These are phyloP conservation scores for Upupa epops DNA, from an alignment of 2,113 vertebrate genomes.

Conservation along the genomic window DNA sequence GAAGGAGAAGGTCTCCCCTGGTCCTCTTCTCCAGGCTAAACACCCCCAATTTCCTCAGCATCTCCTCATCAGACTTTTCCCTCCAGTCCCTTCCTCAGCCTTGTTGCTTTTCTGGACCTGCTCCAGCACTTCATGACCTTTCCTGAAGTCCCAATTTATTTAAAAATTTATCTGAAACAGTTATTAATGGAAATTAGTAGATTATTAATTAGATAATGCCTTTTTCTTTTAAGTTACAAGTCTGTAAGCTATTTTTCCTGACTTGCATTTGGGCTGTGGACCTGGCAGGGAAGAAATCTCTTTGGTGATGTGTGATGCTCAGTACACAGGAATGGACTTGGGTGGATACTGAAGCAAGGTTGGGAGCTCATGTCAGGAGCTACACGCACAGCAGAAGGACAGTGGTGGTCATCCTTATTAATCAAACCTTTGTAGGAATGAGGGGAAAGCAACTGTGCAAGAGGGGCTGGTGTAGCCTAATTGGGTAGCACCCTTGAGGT, in stretches of 20 bases:
- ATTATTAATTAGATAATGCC: neutral
- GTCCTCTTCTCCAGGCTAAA: too few relatives aligned
- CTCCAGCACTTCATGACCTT: too few relatives aligned
- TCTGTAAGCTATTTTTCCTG: neutral
- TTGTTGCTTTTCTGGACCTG: too few relatives aligned
- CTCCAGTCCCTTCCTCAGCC: too few relatives aligned
- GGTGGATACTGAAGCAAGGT: neutral
- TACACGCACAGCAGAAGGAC: too few relatives aligned
- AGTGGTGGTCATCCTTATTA: too few relatives aligned
- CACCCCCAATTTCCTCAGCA: too few relatives aligned
- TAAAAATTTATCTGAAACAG: neutral
- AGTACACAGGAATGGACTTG: neutral
- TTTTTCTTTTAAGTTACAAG: neutral
- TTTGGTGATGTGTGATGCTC: too few relatives aligned
- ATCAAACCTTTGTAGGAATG: too few relatives aligned
- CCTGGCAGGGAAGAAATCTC: neutral
- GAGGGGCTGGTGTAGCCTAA: neutral
- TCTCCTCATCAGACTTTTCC: too few relatives aligned
- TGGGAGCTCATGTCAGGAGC: neutral
- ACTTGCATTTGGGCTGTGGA: neutral
- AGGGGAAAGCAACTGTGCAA: too few relatives aligned
- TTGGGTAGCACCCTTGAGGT: fast-evolving
- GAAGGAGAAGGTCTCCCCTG: too few relatives aligned
- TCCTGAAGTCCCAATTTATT: neutral
- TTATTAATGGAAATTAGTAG: neutral